Evolutionary conservation across 2,797 vertebrate species (phyloP), one percentile per base, ranked within the genome.

Genomic region (Meriones psammophilus): DNA sequence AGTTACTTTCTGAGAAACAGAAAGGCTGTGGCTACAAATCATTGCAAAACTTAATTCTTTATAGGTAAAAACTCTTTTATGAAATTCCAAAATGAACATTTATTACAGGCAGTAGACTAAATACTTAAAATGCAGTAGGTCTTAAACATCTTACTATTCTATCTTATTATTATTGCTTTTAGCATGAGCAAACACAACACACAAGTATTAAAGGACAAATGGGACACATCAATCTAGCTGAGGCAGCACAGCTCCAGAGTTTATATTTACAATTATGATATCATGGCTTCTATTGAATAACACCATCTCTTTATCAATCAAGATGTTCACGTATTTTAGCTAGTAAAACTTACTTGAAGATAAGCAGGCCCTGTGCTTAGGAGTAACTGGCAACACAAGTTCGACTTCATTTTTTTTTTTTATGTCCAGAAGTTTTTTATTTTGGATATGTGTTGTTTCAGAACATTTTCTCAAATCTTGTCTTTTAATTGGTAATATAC

Each of bases 371-470:
- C 36, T 9, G 24, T 42, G 71, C 73, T 74, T 74, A 56, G 56
- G 56, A 56, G 15, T 56, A 56, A 56, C 56, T 56, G 56, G 56
- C 56, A 8, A 28, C 13, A 42, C 80, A 83, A 42, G 8, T 64
- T 83, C 42, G 8, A 64, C 26, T 64, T 24, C 80, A 64, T 30
- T n/a, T n/a, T n/a, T n/a, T n/a, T n/a, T n/a, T n/a, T n/a, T n/a
- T n/a, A 56, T 56, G 42, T 87, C 26, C 71, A 74, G 10, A 71
- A 91, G 76, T 58, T 88, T 20, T 87, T 87, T 91, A 64, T 88
- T 87, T 46, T 91, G 64, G 64, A 94, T 73, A 33, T 46, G 71
- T 66, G 64, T 74, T 66, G 5, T 30, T 58, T 13, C 50, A 77
- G 36, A 28, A 39, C 46, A 87, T 17, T 60, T 76, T 73, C 54